Base-by-base conservation (phyloP, 2,888 invertebrate genomes). In the Megamerina dolium region DNA sequence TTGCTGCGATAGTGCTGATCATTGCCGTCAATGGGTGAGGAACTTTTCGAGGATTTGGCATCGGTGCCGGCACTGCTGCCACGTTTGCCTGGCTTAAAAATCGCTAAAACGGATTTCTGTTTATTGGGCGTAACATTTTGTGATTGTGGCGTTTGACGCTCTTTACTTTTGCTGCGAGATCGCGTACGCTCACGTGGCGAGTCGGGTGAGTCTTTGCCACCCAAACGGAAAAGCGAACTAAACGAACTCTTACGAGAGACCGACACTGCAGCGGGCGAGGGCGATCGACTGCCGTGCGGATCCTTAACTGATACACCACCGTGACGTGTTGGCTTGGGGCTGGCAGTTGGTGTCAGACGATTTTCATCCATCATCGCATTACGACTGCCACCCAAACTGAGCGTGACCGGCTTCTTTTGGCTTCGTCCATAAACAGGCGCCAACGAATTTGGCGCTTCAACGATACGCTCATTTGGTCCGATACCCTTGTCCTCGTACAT, bases 191-290 rank as follows among this genome's bases (percentile, higher is more conserved):
- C 72, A 3, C 70, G 61, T 0, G 70, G 70, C 3, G 70, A 71
- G 30, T 72, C 72, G 2, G 69, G 72, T 1, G 72, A 69, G 31
- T 72, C 84, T 54, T 81, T 81, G 51, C 85, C 82, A 65, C 83
- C 82, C 38, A 65, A 50, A 0, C 65, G 65, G 23, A 89, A 89
- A 32, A 89, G 69, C 4, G 87, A 87, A 45, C 85, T 83, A 61
- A 88, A 87, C 23, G 87, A 88, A 56, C 85, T 87, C 66, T 87
- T 86, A 29, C 88, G 76, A 0, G 87, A 87, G 1, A 80, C 75
- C 1, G 78, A 76, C 0, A 73, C 73, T 1, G 78, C 78, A 2
- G 78, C 75, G 1, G 87, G 87, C 2, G 88, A 87, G 1, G 87
- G 87, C 2, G 79, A 77, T 20, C 78, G 69, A 49, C 73, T 73